Evolutionary conservation across 2,888 invertebrate species (phyloP), one percentile per base, ranked within the genome.

Genomic region (Lasioglossum calceatum): DNA sequence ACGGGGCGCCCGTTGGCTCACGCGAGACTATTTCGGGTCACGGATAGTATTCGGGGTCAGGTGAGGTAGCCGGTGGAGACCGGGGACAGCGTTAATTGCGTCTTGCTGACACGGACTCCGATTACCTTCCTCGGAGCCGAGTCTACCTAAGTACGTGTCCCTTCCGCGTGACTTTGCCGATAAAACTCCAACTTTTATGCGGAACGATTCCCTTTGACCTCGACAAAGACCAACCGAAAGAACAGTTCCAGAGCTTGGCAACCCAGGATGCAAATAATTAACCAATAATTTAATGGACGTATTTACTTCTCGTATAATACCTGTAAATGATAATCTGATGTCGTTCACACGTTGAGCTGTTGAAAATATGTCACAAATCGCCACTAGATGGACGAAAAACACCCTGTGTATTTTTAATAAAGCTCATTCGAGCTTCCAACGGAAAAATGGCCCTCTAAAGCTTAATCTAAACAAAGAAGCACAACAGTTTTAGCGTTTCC

Each of bases 41-140:
- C 73, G 32, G 50, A 50, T 73, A 73, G 73, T 73, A 73, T 73
- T 73, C 73, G 73, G 73, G 73, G 73, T 73, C 73, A 73, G 73
- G 32, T 19, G 73, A 50, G 32, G 73, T 50, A 47, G 50, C 50
- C 32, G 36, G 14, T 4, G 71, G 27, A 47, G 27, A 44, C 44
- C 32, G 23, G 73, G 36, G 73, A 73, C 50, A 50, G 50, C 73
- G 73, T 73, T 73, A 73, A 73, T 73, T 50, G 73, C 50, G 73
- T 50, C 73, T 50, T 36, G 73, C 73, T 50, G 73, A 73, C 50
- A 73, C 73, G 70, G 70, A 4, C 39, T 39, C 39, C 39, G 70
- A 70, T 70, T 39, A 39, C 39, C 39, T 42, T 70, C 39, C 70
- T 70, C 39, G 23, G 39, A 12, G n/a, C 39, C 39, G 36, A 19